Percentiles rank a stretch among this genome's conserved stretches.
Conservation (phyloP, 1,140 invertebrate species). For the Nephotettix cincticeps region DNA sequence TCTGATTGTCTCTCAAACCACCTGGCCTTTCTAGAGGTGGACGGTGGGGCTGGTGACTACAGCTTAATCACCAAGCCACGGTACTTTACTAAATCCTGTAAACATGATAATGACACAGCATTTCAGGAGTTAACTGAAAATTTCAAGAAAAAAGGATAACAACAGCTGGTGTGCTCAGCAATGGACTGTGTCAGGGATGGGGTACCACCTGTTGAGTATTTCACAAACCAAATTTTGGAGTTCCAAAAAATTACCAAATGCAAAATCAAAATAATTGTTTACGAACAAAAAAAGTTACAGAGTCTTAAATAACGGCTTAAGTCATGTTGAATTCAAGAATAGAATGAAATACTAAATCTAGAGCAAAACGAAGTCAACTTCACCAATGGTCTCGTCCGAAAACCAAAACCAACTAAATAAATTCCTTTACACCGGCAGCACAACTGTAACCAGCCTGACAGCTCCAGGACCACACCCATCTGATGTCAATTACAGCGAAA, state of each 20-base stretch:
- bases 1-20: too few relatives aligned
- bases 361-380: neutral
- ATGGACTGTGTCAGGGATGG: neutral
- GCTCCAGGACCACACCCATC: too few relatives aligned
- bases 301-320: neutral
- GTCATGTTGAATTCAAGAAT: too few relatives aligned
- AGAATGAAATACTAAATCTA: too few relatives aligned
- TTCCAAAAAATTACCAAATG: neutral
- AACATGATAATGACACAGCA: neutral
- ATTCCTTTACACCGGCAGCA: too few relatives aligned
- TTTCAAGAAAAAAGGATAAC: neutral
- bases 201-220: neutral
- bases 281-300: too few relatives aligned
- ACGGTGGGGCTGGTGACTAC: too few relatives aligned
- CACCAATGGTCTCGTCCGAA: constrained; percentile 24
- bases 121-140: neutral
- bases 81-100: too few relatives aligned
- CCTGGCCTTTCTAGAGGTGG: too few relatives aligned
- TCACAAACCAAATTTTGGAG: neutral
- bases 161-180: neutral
- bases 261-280: neutral
- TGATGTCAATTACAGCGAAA: too few relatives aligned
- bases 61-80: too few relatives aligned
- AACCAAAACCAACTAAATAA: constrained; percentile 28
- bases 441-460: too few relatives aligned